These are phyloP conservation scores for Microcebus griseorufus DNA, from an alignment of 2,113 vertebrate species.

Conservation along the genomic window DNA sequence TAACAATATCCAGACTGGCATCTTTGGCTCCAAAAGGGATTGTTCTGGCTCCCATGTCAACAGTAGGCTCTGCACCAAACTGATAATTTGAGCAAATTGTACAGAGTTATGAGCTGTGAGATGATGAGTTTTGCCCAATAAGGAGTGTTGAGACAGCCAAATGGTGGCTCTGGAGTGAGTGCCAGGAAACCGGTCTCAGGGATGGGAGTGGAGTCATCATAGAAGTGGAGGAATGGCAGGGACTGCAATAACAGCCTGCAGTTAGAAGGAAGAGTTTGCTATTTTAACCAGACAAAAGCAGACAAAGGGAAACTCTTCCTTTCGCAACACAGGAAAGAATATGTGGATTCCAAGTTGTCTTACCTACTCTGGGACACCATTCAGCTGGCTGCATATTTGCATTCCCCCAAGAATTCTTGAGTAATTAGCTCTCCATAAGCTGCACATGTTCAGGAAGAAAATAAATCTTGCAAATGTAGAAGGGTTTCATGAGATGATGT, in stretches of 20 bases:
- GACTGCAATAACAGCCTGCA: neutral
- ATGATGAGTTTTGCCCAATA: neutral
- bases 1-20: constrained; percentile 24
- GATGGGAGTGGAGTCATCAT: neutral
- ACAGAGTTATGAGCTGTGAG: neutral
- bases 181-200: neutral
- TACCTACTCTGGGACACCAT: neutral
- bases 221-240: neutral
- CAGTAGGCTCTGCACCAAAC: neutral
- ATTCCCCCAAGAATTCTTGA: neutral
- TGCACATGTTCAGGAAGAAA: neutral
- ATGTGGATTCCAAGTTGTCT: neutral
- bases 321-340: neutral
- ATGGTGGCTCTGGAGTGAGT: neutral
- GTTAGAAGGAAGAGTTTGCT: neutral
- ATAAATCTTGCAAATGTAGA: neutral
- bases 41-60: constrained; percentile 18
- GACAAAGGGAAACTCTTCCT: neutral
- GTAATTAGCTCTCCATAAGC: neutral
- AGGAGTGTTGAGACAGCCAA: neutral
- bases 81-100: constrained; percentile 39
- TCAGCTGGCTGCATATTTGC: neutral
- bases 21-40: neutral
- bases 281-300: neutral
- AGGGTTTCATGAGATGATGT: neutral